Conservation (phyloP, 1,140 invertebrate species). For the Bactericera cockerelli region DNA sequence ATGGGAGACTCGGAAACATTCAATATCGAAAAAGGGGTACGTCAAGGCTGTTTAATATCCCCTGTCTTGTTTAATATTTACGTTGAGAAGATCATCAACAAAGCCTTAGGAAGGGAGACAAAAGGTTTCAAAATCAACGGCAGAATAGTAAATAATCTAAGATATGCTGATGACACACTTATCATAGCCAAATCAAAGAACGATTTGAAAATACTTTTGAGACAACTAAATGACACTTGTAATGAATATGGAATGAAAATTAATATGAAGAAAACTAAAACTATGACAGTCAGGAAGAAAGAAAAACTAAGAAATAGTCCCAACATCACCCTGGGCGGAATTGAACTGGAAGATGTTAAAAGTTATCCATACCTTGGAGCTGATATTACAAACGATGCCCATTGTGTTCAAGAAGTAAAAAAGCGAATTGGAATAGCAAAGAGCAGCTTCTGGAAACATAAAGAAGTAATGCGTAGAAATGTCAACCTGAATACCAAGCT, state of each 20-base stretch:
- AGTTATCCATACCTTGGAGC: slow-evolving; percentile 7
- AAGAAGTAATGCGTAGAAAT: neutral
- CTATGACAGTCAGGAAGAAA: too few relatives aligned
- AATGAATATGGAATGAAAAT: neutral
- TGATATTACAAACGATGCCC: neutral
- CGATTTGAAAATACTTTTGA: neutral
- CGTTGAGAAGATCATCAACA: neutral
- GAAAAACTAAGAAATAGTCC: neutral
- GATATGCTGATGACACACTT: neutral
- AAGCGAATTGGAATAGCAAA: slow-evolving; percentile 10
- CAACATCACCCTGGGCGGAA: neutral
- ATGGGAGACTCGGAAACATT: neutral
- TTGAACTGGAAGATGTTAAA: neutral
- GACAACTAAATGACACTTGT: neutral
- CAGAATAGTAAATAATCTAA: neutral
- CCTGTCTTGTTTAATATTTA: neutral
- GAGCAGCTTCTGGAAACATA: slow-evolving; percentile 7
- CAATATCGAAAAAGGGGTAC: neutral
- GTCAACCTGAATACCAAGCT: neutral
- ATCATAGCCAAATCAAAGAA: neutral
- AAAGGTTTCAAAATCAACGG: neutral
- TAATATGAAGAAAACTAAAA: neutral
- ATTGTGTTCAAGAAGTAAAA: slow-evolving; percentile 5
- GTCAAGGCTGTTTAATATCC: neutral
- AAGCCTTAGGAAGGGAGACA: neutral